phyloP scores from a whole-genome alignment of 2,113 vertebrate genomes.

The Bubo bubo region DNA sequence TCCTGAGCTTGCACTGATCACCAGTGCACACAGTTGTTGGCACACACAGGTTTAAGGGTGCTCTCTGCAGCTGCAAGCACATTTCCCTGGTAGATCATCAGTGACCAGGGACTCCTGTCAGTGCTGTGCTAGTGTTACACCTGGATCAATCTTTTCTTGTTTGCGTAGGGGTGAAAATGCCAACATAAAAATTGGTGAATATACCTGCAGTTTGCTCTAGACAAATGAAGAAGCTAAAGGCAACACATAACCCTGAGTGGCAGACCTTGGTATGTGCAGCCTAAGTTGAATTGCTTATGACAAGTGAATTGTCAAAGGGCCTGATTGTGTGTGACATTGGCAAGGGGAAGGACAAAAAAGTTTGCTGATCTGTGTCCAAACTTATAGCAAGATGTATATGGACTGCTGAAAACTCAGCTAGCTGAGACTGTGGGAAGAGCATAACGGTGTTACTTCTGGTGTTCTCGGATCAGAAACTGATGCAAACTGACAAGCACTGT shows the following conservation, averaged over 20 bases:
- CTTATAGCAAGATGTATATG: background rate
- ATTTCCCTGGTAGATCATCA: background rate
- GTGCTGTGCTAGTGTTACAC: background rate
- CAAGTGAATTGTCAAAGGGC: background rate
- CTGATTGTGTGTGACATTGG: background rate
- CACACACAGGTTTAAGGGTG: background rate
- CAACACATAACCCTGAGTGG: background rate
- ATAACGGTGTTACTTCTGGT: background rate
- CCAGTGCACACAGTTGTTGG: background rate
- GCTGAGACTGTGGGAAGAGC: background rate
- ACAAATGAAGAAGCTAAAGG: background rate
- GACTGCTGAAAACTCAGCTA: background rate
- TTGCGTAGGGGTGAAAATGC: background rate
- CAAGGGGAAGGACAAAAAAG: slow-evolving; percentile 24
- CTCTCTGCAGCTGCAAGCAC: background rate
- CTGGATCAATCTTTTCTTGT: background rate
- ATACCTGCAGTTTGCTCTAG: background rate
- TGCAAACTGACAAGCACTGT: slow-evolving; percentile 17
- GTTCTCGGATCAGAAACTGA: background rate
- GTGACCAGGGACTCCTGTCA: background rate
- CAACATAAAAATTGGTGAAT: background rate
- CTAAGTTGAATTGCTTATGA: background rate
- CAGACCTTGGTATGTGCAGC: background rate
- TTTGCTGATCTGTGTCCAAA: background rate
- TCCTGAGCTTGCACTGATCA: background rate